phyloP scores from a whole-genome alignment of 2,797 vertebrate species.

The Rhynchotus rufescens region DNA sequence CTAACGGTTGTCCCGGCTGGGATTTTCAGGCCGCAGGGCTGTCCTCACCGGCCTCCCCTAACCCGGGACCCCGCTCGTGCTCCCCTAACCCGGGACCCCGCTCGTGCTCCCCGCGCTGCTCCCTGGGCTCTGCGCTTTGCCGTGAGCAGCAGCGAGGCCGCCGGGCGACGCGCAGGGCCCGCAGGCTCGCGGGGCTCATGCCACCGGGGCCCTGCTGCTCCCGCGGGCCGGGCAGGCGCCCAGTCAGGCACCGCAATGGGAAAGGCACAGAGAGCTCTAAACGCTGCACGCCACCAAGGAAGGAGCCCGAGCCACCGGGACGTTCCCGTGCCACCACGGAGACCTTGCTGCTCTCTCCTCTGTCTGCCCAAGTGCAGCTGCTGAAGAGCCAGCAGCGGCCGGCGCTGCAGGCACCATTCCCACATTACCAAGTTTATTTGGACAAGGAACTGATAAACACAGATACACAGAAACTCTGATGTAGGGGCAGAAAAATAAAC shows the following conservation, averaged over 20 bases:
- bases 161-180: no score
- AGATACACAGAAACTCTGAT: not conserved
- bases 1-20: accelerated
- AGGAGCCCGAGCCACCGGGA: not conserved
- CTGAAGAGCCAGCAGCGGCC: not conserved
- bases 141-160: no score
- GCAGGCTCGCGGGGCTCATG: no score
- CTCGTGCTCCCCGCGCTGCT: no score
- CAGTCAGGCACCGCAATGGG: not conserved
- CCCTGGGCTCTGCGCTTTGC: no score
- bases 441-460: not conserved
- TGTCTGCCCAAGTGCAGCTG: not conserved
- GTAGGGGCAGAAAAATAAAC: not conserved
- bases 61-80: no score
- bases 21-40: not conserved
- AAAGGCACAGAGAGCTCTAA: not conserved
- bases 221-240: no score
- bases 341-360: not conserved
- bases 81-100: no score
- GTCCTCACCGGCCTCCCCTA: not conserved
- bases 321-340: not conserved
- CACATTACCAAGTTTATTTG: not conserved
- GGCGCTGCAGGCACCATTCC: not conserved
- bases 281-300: not conserved
- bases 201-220: no score